phyloP scores from a whole-genome alignment of 2,113 vertebrate genomes.

The Arizona elegans region DNA sequence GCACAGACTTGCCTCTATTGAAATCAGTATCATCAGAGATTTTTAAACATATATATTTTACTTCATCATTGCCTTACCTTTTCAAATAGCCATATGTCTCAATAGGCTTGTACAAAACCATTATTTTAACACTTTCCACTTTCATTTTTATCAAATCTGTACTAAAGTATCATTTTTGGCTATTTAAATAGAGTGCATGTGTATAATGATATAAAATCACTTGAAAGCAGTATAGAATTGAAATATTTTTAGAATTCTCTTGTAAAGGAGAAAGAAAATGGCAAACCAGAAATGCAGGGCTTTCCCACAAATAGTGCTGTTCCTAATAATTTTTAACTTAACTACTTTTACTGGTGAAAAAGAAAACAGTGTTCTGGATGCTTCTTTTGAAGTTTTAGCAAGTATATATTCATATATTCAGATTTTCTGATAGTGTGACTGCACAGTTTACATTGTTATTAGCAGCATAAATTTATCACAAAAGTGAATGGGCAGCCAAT shows the following conservation, averaged over 20 bases:
- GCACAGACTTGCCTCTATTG: neutral
- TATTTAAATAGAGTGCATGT: neutral
- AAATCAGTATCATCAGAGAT: neutral
- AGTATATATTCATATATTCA: neutral
- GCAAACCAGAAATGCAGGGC: neutral
- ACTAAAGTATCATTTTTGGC: neutral
- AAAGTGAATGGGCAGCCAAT: neutral
- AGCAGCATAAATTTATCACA: neutral
- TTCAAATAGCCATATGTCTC: neutral
- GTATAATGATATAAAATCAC: neutral
- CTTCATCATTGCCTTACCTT: neutral
- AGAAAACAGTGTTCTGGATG: neutral
- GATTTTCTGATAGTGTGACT: neutral
- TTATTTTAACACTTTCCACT: neutral
- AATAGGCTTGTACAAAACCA: neutral
- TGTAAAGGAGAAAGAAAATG: neutral
- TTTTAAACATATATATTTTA: neutral
- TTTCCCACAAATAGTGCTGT: neutral
- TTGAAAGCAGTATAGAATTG: no score
- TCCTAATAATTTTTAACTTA: neutral
- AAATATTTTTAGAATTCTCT: neutral
- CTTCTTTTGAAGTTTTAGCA: neutral
- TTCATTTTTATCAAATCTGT: neutral
- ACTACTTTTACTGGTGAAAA: neutral
- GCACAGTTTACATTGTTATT: neutral